Percentiles rank a stretch among this genome's conserved stretches.
phyloP scores from a whole-genome alignment of 2,888 invertebrate species.

The Parelbella ahira region DNA sequence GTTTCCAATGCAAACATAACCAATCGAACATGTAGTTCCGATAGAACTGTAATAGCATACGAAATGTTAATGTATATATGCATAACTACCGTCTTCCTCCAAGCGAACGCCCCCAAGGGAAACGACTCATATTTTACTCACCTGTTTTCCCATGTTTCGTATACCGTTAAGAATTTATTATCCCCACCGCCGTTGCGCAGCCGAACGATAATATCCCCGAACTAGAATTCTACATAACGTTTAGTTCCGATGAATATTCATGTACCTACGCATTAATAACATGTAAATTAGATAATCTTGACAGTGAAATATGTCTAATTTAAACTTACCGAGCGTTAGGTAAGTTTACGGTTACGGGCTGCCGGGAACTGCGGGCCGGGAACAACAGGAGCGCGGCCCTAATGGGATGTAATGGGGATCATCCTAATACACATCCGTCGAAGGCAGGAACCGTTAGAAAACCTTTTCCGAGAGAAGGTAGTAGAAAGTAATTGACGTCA shows the following conservation, averaged over 20 bases:
- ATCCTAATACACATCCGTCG: slow-evolving; percentile 14
- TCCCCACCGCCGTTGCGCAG: slow-evolving; percentile 9
- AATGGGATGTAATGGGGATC: slow-evolving; percentile 21
- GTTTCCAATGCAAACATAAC: too few species aligned
- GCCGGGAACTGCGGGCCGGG: slow-evolving; percentile 5
- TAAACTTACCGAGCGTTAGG: slow-evolving; percentile 29
- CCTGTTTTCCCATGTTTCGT: too few species aligned
- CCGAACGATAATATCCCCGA: slow-evolving; percentile 14
- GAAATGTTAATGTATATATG: too few species aligned
- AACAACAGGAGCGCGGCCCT: slow-evolving; percentile 15
- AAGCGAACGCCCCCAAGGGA: too few species aligned
- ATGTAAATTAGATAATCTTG: slow-evolving; percentile 55
- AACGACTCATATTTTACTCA: too few species aligned
- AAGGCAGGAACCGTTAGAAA: too few species aligned
- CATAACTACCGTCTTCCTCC: too few species aligned
- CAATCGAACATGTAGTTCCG: too few species aligned
- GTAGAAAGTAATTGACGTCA: too few species aligned
- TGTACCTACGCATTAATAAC: slow-evolving; percentile 45
- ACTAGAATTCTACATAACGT: slow-evolving; percentile 21
- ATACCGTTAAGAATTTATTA: slow-evolving; percentile 17
- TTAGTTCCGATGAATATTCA: slow-evolving; percentile 48
- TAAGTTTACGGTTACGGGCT: slow-evolving; percentile 23
- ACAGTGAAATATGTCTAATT: slow-evolving; percentile 58
- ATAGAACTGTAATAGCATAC: too few species aligned
- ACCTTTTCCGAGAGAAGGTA: too few species aligned